Percentiles rank a stretch among this genome's conserved stretches.
These are phyloP conservation scores for Scaptomyza pallida DNA, from an alignment of 1,140 invertebrate species.

Conservation along the genomic window DNA sequence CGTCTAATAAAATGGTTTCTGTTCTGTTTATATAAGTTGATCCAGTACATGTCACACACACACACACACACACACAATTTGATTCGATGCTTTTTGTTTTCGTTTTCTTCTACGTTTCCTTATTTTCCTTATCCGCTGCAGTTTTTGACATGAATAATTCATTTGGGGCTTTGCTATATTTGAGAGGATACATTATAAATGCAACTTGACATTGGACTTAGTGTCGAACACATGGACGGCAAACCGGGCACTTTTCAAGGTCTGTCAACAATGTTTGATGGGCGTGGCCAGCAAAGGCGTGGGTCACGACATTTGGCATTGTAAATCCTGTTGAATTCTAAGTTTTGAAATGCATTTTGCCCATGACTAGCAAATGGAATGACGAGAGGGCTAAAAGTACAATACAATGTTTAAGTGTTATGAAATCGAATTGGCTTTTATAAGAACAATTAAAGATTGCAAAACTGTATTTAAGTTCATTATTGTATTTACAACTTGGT, in stretches of 20 bases:
- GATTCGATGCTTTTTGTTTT: conserved; percentile 1
- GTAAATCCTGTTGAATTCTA: conserved; percentile 22
- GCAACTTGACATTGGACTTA: conserved; percentile 67
- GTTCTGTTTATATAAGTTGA: conserved; percentile 1
- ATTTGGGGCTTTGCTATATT: conserved; percentile 62
- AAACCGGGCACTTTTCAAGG: conserved; percentile 37
- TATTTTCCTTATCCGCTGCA: neutral
- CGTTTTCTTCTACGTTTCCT: conserved; percentile 5
- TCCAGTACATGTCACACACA: neutral
- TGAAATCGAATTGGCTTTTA: too few species aligned
- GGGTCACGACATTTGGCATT: conserved; percentile 7
- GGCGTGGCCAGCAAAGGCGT: neutral
- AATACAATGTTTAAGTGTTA: too few species aligned
- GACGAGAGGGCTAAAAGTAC: neutral
- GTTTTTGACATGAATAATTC: conserved; percentile 64
- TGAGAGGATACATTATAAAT: conserved; percentile 44
- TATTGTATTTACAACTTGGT: too few species aligned
- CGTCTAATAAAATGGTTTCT: neutral
- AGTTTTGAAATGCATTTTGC: conserved; percentile 10
- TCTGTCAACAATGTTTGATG: conserved; percentile 13
- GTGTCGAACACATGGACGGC: conserved; percentile 36
- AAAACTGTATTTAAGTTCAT: too few species aligned
- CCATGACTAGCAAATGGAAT: neutral
- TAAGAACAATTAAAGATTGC: too few species aligned
- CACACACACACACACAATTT: neutral